Conservation (phyloP, 2,113 vertebrate genomes). For the Lophius piscatorius region DNA sequence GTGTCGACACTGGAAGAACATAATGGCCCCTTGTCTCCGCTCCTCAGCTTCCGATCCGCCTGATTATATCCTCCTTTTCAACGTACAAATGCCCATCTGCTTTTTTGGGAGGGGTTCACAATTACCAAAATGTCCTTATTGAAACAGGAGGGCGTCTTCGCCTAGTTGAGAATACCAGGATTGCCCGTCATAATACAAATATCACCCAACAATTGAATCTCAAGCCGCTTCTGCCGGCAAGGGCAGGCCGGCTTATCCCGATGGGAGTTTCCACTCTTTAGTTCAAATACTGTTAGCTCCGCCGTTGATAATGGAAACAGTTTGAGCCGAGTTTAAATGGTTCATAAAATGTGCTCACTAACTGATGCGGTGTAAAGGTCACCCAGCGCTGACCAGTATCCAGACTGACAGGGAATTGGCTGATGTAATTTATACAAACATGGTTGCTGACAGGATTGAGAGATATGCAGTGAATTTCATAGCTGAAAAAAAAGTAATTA, state of each 20-base stretch:
- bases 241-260: conserved; percentile 54
- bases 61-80: conserved; percentile 64
- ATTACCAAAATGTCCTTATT: conserved; percentile 71
- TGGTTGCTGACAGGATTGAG: conserved; percentile 16
- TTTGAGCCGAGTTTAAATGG: conserved; percentile 73
- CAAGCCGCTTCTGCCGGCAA: conserved; percentile 38
- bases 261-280: conserved; percentile 38
- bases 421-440: conserved; percentile 33
- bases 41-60: conserved; percentile 62
- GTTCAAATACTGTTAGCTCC: conserved; percentile 52
- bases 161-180: conserved; percentile 41
- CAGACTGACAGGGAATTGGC: conserved; percentile 27
- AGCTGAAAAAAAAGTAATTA: too few species aligned
- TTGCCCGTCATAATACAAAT: conserved; percentile 53
- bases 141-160: conserved; percentile 49
- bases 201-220: conserved; percentile 56
- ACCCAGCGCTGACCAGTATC: conserved; percentile 48
- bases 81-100: conserved; percentile 60
- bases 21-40: conserved; percentile 70
- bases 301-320: conserved; percentile 58
- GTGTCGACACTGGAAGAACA: conserved; percentile 55
- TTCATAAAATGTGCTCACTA: conserved; percentile 73
- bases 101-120: conserved; percentile 48
- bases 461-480: neutral
- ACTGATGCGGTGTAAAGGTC: conserved; percentile 74